Percentiles rank a stretch among this genome's conserved stretches.
phyloP scores from a whole-genome alignment of 2,797 vertebrate genomes.

The Argyrosomus regius region DNA sequence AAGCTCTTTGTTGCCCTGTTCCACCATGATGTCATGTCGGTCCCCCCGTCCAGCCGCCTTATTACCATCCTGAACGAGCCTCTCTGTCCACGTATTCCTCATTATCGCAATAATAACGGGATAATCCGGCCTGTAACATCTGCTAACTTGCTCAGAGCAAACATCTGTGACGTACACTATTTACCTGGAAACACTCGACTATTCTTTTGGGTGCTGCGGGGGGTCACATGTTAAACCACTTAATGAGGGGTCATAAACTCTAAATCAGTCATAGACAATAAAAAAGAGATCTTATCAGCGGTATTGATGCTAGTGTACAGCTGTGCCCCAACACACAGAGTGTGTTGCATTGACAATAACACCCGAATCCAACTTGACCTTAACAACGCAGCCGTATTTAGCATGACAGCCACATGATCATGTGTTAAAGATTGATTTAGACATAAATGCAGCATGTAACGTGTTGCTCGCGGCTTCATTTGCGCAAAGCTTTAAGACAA shows the following conservation, averaged over 20 bases:
- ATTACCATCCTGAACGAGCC: slow-evolving; percentile 51
- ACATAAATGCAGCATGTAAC: not conserved
- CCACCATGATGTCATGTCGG: slow-evolving; percentile 78
- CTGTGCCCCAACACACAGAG: slow-evolving; percentile 29
- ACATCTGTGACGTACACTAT: slow-evolving; percentile 49
- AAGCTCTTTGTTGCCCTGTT: slow-evolving; percentile 81
- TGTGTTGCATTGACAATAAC: slow-evolving; percentile 33
- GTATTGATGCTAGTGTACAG: slow-evolving; percentile 25
- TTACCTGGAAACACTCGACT: slow-evolving; percentile 54
- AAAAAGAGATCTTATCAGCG: slow-evolving; percentile 61
- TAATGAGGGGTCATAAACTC: slow-evolving; percentile 64
- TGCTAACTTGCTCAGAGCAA: slow-evolving; percentile 63
- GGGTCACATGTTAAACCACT: slow-evolving; percentile 70
- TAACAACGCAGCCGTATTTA: slow-evolving; percentile 33
- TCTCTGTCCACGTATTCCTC: slow-evolving; percentile 47
- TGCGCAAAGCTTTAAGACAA: slow-evolving; percentile 24
- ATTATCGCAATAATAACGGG: slow-evolving; percentile 59
- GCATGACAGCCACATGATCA: slow-evolving; percentile 3
- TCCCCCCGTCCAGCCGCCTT: slow-evolving; percentile 55
- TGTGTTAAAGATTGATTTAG: not conserved
- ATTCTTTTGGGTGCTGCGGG: slow-evolving; percentile 52
- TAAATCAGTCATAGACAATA: slow-evolving; percentile 72
- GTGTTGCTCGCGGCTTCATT: slow-evolving; percentile 5
- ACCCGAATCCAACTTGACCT: slow-evolving; percentile 18
- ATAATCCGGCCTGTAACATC: slow-evolving; percentile 56